Evolutionary conservation across 2,888 invertebrate species (phyloP), one percentile per base, ranked within the genome.

Genomic region (Amiota minor): DNA sequence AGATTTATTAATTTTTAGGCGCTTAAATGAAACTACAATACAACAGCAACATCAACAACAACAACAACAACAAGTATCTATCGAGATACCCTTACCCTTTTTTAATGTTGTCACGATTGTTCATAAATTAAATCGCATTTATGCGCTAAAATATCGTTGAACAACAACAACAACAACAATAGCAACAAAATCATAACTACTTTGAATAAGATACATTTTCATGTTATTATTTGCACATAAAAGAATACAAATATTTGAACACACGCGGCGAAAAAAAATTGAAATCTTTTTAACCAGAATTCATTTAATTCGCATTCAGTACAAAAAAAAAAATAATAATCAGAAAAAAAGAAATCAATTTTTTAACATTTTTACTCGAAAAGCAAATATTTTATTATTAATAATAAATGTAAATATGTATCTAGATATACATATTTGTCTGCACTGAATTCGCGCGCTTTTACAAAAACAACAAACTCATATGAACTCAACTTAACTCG

Each of bases 1-100:
- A 77, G 79, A 76, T 75, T 83, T 84, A 83, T 85, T 83, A 85
- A 83, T 85, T 83, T 83, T 85, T 77, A 81, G 76, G 82, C 82
- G 79, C 47, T 53, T 20, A 9, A 20, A 59, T 18, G 16, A 20
- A 65, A 65, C 18, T 10, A 49, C 18, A 35, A 35, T 35, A 35
- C 35, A 35, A 35, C 35, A n/a, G n/a, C n/a, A n/a, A n/a, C n/a
- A n/a, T n/a, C n/a, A n/a, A n/a, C n/a, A n/a, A n/a, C n/a, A n/a
- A n/a, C n/a, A n/a, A n/a, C n/a, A n/a, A 35, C 35, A 35, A 35
- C 35, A 35, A 35, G 6, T 35, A 35, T 35, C 35, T 35, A 35
- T 35, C 23, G 23, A 35, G 18, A 1, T 47, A 9, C 47, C 65
- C 65, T 16, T 47, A 16, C 59, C 59, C 18, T 18, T 59, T 18